A percentile compares a stretch with the other conserved stretches of the same genome.
Conservation (phyloP, 2,888 invertebrate genomes). For the Pterobdella sp. region DNA sequence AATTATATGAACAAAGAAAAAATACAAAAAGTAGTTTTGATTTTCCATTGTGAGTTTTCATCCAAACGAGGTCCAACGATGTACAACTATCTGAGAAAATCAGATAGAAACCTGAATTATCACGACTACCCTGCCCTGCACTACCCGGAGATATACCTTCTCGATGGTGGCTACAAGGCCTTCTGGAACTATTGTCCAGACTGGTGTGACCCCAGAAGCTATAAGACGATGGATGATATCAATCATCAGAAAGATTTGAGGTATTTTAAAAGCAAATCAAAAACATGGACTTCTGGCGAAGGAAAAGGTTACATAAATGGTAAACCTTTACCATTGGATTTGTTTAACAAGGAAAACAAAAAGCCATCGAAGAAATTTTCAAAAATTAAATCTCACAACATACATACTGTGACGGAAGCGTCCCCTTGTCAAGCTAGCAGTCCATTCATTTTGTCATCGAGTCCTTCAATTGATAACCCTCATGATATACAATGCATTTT, state of each 20-base stretch:
- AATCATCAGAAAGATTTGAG: conserved; percentile 65
- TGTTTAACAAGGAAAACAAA: too few relatives aligned
- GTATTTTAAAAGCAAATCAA: conserved; percentile 68
- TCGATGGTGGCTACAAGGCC: conserved; percentile 79
- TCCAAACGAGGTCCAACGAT: conserved; percentile 86
- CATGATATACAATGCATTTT: too few relatives aligned
- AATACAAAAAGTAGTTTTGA: conserved; percentile 62
- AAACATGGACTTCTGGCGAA: conserved; percentile 44
- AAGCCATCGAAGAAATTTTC: too few relatives aligned
- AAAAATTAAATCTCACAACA: too few relatives aligned
- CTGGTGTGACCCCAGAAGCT: conserved; percentile 66
- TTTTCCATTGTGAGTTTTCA: conserved; percentile 97
- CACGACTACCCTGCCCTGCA: conserved; percentile 74
- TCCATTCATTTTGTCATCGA: too few relatives aligned
- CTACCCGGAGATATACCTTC: conserved; percentile 85
- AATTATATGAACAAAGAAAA: conserved; percentile 53
- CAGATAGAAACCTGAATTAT: conserved; percentile 72
- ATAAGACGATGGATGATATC: conserved; percentile 79
- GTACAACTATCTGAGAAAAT: conserved; percentile 75
- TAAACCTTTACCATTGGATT: too few relatives aligned
- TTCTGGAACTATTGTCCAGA: conserved; percentile 60
- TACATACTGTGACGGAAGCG: too few relatives aligned
- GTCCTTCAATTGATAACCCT: too few relatives aligned
- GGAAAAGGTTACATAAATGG: too few relatives aligned
- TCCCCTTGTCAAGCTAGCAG: too few relatives aligned